Conservation (phyloP, 2,113 vertebrate genomes). For the Brienomyrus brachyistius region DNA sequence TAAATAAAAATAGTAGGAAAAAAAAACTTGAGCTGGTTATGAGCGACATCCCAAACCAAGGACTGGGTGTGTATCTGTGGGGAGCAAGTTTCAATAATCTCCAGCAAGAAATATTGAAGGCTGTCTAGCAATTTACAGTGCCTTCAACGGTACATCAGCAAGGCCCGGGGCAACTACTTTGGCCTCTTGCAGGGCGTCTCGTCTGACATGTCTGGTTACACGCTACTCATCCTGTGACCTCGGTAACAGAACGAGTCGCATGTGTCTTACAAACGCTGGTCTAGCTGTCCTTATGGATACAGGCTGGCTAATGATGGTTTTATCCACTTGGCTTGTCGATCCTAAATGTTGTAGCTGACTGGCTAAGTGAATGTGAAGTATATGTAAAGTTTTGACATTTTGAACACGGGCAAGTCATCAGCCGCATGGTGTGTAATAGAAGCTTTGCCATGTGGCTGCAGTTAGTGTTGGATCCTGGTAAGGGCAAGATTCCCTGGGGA, state of each 20-base stretch:
- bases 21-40: background rate
- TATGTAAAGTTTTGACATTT: background rate
- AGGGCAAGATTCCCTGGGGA: background rate
- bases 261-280: background rate
- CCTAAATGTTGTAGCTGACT: background rate
- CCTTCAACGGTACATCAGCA: slow-evolving; percentile 58
- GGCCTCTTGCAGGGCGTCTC: slow-evolving; percentile 77
- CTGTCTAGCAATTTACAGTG: background rate
- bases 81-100: background rate
- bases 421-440: too few species aligned
- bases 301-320: background rate
- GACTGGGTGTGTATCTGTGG: background rate
- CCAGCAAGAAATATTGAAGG: background rate
- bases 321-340: background rate
- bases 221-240: background rate
- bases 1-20: too few species aligned
- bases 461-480: too few species aligned
- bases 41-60: background rate
- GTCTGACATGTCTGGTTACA: slow-evolving; percentile 73
- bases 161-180: slow-evolving; percentile 75
- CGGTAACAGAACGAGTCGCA: background rate
- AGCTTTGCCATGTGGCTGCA: background rate
- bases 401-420: background rate
- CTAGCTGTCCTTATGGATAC: background rate
- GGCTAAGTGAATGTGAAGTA: background rate